A percentile compares a stretch with the other conserved stretches of the same genome.
These are phyloP conservation scores for Hesperophylax magnus DNA, from an alignment of 1,140 invertebrate genomes.

Conservation along the genomic window DNA sequence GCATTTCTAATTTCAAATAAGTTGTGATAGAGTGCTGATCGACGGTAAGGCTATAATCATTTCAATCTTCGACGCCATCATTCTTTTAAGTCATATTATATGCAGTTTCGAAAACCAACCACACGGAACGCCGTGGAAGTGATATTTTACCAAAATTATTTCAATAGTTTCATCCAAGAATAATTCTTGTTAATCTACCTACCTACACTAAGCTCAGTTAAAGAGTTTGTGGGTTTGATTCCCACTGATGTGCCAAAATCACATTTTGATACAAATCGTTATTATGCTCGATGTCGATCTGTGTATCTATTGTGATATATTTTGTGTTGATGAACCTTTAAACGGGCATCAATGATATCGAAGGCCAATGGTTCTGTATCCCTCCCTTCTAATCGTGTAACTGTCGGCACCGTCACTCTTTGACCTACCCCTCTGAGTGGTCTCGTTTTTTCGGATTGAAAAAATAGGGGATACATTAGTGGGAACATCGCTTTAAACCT, in stretches of 20 bases:
- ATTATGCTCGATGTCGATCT: neutral
- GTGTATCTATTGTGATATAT: neutral
- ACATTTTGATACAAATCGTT: too few relatives aligned
- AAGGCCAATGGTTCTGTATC: neutral
- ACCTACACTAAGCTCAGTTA: neutral
- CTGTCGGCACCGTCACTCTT: constrained; percentile 30
- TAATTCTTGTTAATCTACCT: too few relatives aligned
- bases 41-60: too few relatives aligned
- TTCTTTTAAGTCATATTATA: too few relatives aligned
- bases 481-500: constrained; percentile 19
- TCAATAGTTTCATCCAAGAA: too few relatives aligned
- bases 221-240: neutral
- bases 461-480: constrained; percentile 39
- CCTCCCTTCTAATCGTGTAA: neutral
- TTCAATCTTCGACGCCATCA: too few relatives aligned
- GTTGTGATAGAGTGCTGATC: too few relatives aligned
- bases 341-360: neutral
- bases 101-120: too few relatives aligned
- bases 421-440: constrained; percentile 31
- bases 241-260: neutral
- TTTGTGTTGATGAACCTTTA: neutral
- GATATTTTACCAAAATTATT: neutral
- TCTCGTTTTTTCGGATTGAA: constrained; percentile 21
- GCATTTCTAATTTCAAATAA: too few relatives aligned
- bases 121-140: too few relatives aligned